These are phyloP conservation scores for Galaxias olidus DNA, from an alignment of 2,797 vertebrate genomes.

Conservation along the genomic window DNA sequence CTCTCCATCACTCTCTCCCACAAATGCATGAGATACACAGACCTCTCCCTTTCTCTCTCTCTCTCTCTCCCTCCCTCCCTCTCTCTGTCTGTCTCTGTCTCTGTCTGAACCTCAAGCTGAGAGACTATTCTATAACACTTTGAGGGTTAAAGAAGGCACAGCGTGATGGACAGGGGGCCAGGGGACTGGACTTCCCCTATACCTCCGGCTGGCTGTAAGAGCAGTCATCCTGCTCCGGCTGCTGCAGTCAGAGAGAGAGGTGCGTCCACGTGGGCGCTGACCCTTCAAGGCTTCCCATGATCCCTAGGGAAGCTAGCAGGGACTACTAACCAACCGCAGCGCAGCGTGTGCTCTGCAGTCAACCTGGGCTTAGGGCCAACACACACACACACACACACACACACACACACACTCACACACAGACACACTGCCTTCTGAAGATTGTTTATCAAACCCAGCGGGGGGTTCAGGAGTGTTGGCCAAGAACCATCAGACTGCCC, in stretches of 20 bases:
- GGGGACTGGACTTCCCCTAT: too few species aligned
- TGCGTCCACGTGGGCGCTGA: slow-evolving; percentile 27
- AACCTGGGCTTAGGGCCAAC: neutral
- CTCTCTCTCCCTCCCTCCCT: too few species aligned
- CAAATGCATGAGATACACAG: too few species aligned
- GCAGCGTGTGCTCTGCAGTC: neutral
- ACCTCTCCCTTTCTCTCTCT: neutral
- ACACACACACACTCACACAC: neutral
- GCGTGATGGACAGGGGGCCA: slow-evolving; percentile 4
- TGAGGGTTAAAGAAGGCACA: neutral
- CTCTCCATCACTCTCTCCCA: too few species aligned
- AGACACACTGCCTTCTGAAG: slow-evolving; percentile 5
- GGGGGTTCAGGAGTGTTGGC: neutral
- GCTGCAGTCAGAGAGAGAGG: too few species aligned
- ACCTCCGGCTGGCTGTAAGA: too few species aligned
- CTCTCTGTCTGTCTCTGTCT: neutral
- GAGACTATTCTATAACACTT: slow-evolving; percentile 14
- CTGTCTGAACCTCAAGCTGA: slow-evolving; percentile 9
- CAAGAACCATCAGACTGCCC: neutral
- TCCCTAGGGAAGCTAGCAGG: slow-evolving; percentile 10
- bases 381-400: neutral
- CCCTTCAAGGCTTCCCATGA: slow-evolving; percentile 22
- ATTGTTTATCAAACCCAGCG: neutral
- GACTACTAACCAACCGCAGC: slow-evolving; percentile 14
- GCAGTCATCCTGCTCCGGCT: too few species aligned